Conservation (phyloP, 2,797 vertebrate genomes). For the Huso huso region DNA sequence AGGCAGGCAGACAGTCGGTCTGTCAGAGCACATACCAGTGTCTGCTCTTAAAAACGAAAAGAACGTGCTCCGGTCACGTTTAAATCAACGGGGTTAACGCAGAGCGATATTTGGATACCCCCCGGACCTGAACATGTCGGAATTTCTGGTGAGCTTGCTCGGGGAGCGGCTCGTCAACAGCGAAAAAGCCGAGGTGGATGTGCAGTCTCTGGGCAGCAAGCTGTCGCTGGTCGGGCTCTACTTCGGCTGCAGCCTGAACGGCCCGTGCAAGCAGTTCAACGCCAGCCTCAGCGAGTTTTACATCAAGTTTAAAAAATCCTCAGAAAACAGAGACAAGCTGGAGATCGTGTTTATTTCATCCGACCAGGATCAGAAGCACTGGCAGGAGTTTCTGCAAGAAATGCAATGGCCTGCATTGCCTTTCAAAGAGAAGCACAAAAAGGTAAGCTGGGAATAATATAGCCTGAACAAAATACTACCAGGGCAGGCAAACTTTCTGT, state of each 20-base stretch:
- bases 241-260: conserved; percentile 87
- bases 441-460: conserved; percentile 64
- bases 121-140: conserved; percentile 60
- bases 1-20: too few relatives aligned
- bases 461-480: too few relatives aligned
- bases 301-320: conserved; percentile 78
- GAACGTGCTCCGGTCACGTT: too few relatives aligned
- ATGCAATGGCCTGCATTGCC: conserved; percentile 94
- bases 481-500: too few relatives aligned
- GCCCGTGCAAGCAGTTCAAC: conserved; percentile 85
- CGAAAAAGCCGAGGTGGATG: conserved; percentile 85
- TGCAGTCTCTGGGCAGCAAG: conserved; percentile 73
- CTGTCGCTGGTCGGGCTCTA: conserved; percentile 82
- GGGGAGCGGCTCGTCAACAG: conserved; percentile 88
- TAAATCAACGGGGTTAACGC: too few relatives aligned
- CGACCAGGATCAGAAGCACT: conserved; percentile 93
- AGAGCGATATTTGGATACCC: too few relatives aligned
- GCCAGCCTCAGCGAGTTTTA: conserved; percentile 89
- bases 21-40: too few relatives aligned
- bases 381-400: conserved; percentile 93
- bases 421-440: conserved; percentile 93
- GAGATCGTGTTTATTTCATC: conserved; percentile 96
- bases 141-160: conserved; percentile 81
- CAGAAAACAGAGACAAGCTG: conserved; percentile 76
- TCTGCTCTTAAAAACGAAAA: too few relatives aligned